Conservation (phyloP, 1,140 invertebrate species). For the Atopsyche davidsoni region DNA sequence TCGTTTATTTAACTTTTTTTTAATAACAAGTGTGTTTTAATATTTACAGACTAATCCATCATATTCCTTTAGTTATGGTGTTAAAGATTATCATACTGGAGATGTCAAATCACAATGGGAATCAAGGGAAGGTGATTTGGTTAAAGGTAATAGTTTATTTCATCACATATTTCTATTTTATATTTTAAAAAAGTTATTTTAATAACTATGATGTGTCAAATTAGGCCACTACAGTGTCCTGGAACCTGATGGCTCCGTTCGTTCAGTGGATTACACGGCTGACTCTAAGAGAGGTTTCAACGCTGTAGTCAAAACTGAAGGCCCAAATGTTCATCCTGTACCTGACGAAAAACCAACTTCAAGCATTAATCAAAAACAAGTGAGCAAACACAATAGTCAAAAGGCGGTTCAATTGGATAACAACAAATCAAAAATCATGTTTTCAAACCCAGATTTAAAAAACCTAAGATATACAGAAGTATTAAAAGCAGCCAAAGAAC, state of each 20-base stretch:
- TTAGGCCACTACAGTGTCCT: slow-evolving; percentile 52
- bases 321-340: slow-evolving; percentile 48
- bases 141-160: slow-evolving; percentile 45
- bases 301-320: slow-evolving; percentile 56
- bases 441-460: slow-evolving; percentile 24
- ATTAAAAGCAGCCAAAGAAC: slow-evolving; percentile 13
- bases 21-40: slow-evolving; percentile 2
- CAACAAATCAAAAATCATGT: slow-evolving; percentile 15
- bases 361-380: slow-evolving; percentile 15
- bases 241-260: slow-evolving; percentile 53
- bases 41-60: slow-evolving; percentile 50
- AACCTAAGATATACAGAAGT: slow-evolving; percentile 15
- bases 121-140: slow-evolving; percentile 55
- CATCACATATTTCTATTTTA: not conserved
- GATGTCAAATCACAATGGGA: slow-evolving; percentile 64
- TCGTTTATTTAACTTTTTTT: slow-evolving; percentile 1
- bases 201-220: not conserved
- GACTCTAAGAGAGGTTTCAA: slow-evolving; percentile 59
- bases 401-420: slow-evolving; percentile 6
- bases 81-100: slow-evolving; percentile 66
- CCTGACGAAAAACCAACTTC: slow-evolving; percentile 60
- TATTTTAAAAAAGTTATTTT: not conserved
- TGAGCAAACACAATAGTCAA: slow-evolving; percentile 8
- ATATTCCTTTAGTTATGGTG: slow-evolving; percentile 69
- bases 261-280: slow-evolving; percentile 54